Evolutionary conservation across 2,888 invertebrate genomes (phyloP).

Genomic region (Drosophila emarginata): DNA sequence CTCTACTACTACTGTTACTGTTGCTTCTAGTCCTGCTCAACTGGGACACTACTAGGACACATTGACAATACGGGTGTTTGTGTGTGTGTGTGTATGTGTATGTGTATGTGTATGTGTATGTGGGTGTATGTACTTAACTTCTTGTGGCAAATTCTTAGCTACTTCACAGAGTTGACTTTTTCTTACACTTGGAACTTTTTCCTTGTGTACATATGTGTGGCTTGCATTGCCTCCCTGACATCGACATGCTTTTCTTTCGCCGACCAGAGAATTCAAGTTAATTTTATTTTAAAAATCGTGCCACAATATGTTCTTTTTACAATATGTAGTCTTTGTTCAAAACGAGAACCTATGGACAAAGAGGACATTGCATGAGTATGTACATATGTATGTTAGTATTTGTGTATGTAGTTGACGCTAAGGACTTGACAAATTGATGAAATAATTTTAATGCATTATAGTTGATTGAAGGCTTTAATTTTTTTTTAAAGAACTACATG

Average conservation of each 20-base stretch:
- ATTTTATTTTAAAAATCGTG: slow-evolving; percentile 65
- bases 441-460: slow-evolving; percentile 37
- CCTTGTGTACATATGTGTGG: slow-evolving; percentile 7
- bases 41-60: not conserved
- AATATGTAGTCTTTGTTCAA: slow-evolving; percentile 32
- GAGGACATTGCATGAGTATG: slow-evolving; percentile 21
- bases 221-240: slow-evolving; percentile 27
- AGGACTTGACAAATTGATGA: slow-evolving; percentile 49
- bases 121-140: slow-evolving; percentile 18
- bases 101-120: slow-evolving; percentile 9
- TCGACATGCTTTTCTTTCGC: slow-evolving; percentile 32
- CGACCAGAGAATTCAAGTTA: slow-evolving; percentile 47
- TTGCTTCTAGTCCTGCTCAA: not conserved
- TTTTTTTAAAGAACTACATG: not conserved
- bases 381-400: not conserved
- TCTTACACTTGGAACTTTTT: slow-evolving; percentile 41
- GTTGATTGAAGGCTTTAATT: not conserved
- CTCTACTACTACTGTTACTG: slow-evolving; percentile 25
- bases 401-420: slow-evolving; percentile 33
- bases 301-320: slow-evolving; percentile 64
- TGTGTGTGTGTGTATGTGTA: slow-evolving; percentile 17
- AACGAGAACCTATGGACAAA: slow-evolving; percentile 26
- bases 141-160: slow-evolving; percentile 42
- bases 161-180: slow-evolving; percentile 38
- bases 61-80: slow-evolving; percentile 24